Conservation (phyloP, 2,113 vertebrate species). For the Nothobranchius furzeri region DNA sequence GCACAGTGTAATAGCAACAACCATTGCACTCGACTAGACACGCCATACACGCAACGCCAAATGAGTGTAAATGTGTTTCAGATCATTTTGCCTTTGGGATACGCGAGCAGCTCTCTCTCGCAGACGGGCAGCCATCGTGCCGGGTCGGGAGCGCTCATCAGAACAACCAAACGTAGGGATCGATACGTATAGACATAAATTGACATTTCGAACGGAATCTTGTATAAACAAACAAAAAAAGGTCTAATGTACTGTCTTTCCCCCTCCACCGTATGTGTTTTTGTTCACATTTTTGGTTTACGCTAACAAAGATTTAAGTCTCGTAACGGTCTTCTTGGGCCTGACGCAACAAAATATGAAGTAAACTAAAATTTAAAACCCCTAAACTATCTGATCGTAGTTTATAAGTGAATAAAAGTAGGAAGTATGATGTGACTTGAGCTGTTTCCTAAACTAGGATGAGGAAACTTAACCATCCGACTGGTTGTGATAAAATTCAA, state of each 20-base stretch:
- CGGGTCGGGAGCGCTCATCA: constrained; percentile 57
- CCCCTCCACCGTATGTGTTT: constrained; percentile 23
- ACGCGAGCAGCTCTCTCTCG: constrained; percentile 64
- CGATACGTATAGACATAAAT: constrained; percentile 49
- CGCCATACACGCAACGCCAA: constrained; percentile 66
- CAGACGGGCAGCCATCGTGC: constrained; percentile 46
- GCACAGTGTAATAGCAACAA: constrained; percentile 73
- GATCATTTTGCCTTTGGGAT: constrained; percentile 66
- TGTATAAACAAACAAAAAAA: constrained; percentile 22
- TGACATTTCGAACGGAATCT: constrained; percentile 35
- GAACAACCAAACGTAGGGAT: constrained; percentile 49
- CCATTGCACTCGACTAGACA: constrained; percentile 72
- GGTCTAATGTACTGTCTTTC: constrained; percentile 30
- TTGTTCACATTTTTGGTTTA: constrained; percentile 49
- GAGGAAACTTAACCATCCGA: constrained; percentile 6
- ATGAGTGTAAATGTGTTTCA: constrained; percentile 61
- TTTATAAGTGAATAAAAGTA: constrained; percentile 41
- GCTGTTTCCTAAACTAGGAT: background rate
- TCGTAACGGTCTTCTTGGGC: constrained; percentile 42
- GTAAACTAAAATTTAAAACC: constrained; percentile 56
- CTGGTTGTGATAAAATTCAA: constrained; percentile 28
- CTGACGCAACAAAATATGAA: constrained; percentile 42
- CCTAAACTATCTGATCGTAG: constrained; percentile 30
- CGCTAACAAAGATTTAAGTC: constrained; percentile 48
- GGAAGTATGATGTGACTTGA: constrained; percentile 8